Evolutionary conservation across 2,888 invertebrate species (phyloP), one percentile per base, ranked within the genome.

Genomic region (Isoperla grammatica): DNA sequence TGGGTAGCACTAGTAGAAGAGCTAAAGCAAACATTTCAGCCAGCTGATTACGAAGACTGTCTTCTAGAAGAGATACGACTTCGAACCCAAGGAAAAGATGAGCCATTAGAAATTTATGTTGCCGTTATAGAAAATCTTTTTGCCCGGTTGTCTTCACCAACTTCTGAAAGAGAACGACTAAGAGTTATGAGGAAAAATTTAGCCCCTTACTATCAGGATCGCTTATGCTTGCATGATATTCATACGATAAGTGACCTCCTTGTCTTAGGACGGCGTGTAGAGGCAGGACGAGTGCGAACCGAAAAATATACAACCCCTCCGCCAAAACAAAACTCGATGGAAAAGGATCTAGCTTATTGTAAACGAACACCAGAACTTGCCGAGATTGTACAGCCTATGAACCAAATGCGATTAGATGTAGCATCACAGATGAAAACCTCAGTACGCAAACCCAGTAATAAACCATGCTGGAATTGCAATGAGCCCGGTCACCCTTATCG

Each of bases 51-150:
- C 49, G 66, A 68, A 17, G 63, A 67, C 9, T 48, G 55, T 13
- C 59, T 69, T 8, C 62, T 62, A 15, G 63, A 67, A 8, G 22
- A 48, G 12, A 48, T 19, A 66, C 67, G 60, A 13, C 50, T 50
- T 13, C 58, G 68, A 2, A 64, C 64, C 0, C 69, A 69, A 58
- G 66, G 68, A 11, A 53, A 63, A 6, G 60, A 66, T 37, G 69
- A 70, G 57, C 23, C 61, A 4, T 64, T 68, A 11, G 66, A 62
- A 13, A 59, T 65, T 4, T 68, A 67, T 56, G 43, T 69, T 4
- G 66, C 68, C 5, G 61, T 53, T 12, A 67, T 67, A 66, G 56
- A 46, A 1, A 60, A 55, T 29, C 49, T 67, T 13, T 68, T 66
- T 22, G 56, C 29, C 37, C 20, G 63, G 12, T 46, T 64, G 17